Conservation (phyloP, 2,113 vertebrate genomes). For the Siphamia tubifer region DNA sequence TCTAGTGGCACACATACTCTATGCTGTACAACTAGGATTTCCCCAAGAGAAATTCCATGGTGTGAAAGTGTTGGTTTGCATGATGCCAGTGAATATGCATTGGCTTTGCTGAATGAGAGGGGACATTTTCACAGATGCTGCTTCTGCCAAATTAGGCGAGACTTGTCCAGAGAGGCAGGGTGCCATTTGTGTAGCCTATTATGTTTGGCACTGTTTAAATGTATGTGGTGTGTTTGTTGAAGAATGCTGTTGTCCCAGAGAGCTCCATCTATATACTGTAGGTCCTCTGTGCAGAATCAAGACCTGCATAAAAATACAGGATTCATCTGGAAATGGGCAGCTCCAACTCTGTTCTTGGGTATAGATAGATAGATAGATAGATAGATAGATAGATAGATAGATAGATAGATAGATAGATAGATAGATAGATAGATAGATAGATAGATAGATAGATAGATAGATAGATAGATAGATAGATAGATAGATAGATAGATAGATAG, state of each 20-base stretch:
- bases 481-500: too few species aligned
- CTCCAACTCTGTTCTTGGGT: neutral
- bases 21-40: neutral
- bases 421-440: too few species aligned
- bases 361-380: too few species aligned
- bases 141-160: constrained; percentile 16
- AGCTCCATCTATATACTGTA: neutral
- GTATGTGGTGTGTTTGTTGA: neutral
- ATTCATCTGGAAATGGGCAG: neutral
- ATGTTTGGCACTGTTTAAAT: neutral
- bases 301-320: neutral
- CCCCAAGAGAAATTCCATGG: neutral
- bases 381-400: too few species aligned
- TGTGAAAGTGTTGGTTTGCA: neutral
- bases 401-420: too few species aligned
- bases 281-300: neutral
- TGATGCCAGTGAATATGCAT: neutral
- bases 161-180: neutral
- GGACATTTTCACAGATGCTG: neutral
- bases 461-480: too few species aligned
- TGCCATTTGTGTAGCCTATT: neutral
- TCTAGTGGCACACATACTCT: constrained; percentile 15
- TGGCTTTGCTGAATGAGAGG: neutral
- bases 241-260: neutral
- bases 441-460: too few species aligned